Percentiles rank a stretch among this genome's conserved stretches.
These are phyloP conservation scores for Carassius carassius DNA, from an alignment of 2,113 vertebrate species.

Conservation along the genomic window DNA sequence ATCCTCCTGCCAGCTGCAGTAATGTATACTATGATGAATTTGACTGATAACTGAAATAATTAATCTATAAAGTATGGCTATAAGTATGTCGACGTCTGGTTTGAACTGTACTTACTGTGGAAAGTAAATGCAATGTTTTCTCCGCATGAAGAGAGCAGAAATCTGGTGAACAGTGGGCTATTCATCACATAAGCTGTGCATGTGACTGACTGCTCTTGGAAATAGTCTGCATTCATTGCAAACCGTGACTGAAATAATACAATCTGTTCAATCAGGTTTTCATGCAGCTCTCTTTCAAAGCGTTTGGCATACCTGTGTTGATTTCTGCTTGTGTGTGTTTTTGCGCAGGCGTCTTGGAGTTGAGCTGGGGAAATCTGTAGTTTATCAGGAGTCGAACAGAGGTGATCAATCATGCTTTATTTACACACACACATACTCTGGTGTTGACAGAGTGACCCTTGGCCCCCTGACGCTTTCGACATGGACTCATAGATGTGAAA, in stretches of 20 bases:
- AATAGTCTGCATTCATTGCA: neutral
- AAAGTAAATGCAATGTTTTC: neutral
- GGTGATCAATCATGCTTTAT: constrained; percentile 71
- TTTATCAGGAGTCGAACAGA: constrained; percentile 96
- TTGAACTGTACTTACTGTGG: neutral
- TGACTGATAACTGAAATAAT: neutral
- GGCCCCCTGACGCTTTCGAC: neutral
- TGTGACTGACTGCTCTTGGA: neutral
- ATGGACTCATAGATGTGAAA: neutral
- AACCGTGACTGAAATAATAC: neutral
- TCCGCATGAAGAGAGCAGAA: neutral
- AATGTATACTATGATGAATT: neutral
- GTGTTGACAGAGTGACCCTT: neutral
- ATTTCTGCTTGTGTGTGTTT: constrained; percentile 31
- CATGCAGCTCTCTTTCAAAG: neutral
- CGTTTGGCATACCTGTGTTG: neutral
- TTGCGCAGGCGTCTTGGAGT: constrained; percentile 86
- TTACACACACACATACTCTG: too few relatives aligned
- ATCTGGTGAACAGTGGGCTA: constrained; percentile 10
- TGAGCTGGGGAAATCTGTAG: constrained; percentile 94
- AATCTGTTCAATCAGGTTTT: neutral
- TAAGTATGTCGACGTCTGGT: neutral
- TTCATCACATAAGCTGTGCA: constrained; percentile 7
- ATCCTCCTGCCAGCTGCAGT: neutral
- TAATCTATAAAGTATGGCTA: neutral